phyloP scores from a whole-genome alignment of 2,113 vertebrate genomes.

The Toxostoma redivivum region DNA sequence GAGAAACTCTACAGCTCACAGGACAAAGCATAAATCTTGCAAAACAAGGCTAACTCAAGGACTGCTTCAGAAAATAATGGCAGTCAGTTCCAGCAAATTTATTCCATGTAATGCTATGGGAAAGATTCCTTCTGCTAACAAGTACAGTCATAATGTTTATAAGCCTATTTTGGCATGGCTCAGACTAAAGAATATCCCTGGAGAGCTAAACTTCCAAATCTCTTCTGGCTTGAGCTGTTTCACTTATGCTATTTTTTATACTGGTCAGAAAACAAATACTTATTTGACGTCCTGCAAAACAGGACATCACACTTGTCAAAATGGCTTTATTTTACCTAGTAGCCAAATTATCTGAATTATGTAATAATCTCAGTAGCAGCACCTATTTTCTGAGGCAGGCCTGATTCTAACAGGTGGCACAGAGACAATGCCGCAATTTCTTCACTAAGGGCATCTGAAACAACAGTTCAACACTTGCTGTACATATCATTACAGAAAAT shows the following conservation, averaged over 20 bases:
- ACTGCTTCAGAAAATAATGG: not conserved
- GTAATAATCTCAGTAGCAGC: not conserved
- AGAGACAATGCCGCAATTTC: not conserved
- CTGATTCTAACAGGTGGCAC: not conserved
- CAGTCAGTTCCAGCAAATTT: not conserved
- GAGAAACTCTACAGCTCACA: not conserved
- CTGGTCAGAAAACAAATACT: not conserved
- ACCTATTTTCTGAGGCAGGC: not conserved
- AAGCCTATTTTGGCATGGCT: not conserved
- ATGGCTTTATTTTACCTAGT: not conserved
- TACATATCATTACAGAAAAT: not conserved
- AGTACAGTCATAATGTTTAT: not conserved
- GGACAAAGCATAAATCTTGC: not conserved
- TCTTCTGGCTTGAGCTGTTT: not conserved
- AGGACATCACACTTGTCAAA: not conserved
- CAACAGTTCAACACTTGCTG: not conserved
- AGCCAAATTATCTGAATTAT: not conserved
- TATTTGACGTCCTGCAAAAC: not conserved
- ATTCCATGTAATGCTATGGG: not conserved
- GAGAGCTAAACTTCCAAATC: not conserved
- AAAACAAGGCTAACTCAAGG: not conserved
- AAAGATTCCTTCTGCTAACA: not conserved
- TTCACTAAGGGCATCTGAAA: not conserved
- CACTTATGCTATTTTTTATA: not conserved
- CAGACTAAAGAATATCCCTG: not conserved